A percentile compares a stretch with the other conserved stretches of the same genome.
phyloP scores from a whole-genome alignment of 1,140 invertebrate genomes.

The Rhopalosiphum padi region DNA sequence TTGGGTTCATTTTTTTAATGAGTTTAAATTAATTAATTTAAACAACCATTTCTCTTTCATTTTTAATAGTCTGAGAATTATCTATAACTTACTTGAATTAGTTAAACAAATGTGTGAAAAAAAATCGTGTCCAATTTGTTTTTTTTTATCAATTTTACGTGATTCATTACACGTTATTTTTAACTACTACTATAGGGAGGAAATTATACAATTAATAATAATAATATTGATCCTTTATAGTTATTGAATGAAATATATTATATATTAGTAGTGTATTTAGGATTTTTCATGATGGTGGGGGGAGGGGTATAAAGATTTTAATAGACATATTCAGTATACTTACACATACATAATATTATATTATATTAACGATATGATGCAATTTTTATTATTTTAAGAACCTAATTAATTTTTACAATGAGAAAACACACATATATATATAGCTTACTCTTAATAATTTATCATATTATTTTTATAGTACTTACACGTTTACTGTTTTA shows the following conservation, averaged over 20 bases:
- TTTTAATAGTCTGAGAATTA: conserved; percentile 1
- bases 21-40: background rate
- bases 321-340: too few relatives aligned
- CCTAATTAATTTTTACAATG: background rate
- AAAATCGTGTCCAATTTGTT: background rate
- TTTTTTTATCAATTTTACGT: background rate
- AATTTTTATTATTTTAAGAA: background rate
- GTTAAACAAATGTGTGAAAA: background rate
- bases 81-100: conserved; percentile 2
- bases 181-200: background rate
- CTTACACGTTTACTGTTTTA: background rate
- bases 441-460: background rate
- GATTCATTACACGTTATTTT: background rate
- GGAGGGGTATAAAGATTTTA: too few relatives aligned
- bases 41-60: background rate
- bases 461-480: background rate
- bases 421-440: background rate
- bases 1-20: background rate
- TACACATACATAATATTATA: too few relatives aligned
- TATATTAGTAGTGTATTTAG: too few relatives aligned
- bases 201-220: background rate
- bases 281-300: too few relatives aligned
- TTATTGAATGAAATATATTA: background rate
- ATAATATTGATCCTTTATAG: background rate
- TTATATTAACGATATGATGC: background rate